Evolutionary conservation across 2,113 vertebrate species (phyloP).

Genomic region (Coregonus clupeaformis): DNA sequence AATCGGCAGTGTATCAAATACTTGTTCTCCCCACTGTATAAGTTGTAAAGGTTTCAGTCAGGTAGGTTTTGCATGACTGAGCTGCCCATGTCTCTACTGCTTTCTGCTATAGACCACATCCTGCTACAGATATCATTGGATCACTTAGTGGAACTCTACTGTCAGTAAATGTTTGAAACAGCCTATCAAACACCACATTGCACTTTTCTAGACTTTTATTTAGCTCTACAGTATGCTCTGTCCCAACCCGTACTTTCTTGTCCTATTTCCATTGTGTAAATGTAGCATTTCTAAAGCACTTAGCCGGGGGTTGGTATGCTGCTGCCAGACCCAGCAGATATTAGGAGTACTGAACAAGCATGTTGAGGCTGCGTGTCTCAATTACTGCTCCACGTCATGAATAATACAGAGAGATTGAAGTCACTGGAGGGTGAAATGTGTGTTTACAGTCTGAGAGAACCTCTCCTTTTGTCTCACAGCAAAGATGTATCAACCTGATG

Average conservation of each 20-base stretch:
- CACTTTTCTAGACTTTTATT: no score
- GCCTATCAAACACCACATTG: background rate
- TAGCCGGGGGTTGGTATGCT: constrained; percentile 44
- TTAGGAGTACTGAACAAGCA: constrained; percentile 29
- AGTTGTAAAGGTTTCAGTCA: background rate
- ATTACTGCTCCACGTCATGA: constrained; percentile 26
- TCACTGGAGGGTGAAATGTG: constrained; percentile 11
- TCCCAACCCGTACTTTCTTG: background rate
- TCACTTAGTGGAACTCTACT: background rate
- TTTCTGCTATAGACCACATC: constrained; percentile 61
- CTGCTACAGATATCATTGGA: constrained; percentile 19
- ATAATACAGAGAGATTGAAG: constrained; percentile 41
- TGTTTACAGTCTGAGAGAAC: background rate
- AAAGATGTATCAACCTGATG: background rate
- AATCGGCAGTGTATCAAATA: no score
- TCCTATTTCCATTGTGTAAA: constrained; percentile 8
- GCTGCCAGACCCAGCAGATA: constrained; percentile 46
- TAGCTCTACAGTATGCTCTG: background rate
- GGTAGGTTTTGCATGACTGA: constrained; percentile 11
- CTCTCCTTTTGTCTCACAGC: constrained; percentile 13
- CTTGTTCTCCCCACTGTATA: no score
- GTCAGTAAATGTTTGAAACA: background rate
- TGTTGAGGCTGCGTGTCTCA: constrained; percentile 18
- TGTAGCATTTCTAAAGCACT: constrained; percentile 59
- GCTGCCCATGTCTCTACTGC: constrained; percentile 3